phyloP scores from a whole-genome alignment of 2,113 vertebrate species.

The Strigops habroptila region DNA sequence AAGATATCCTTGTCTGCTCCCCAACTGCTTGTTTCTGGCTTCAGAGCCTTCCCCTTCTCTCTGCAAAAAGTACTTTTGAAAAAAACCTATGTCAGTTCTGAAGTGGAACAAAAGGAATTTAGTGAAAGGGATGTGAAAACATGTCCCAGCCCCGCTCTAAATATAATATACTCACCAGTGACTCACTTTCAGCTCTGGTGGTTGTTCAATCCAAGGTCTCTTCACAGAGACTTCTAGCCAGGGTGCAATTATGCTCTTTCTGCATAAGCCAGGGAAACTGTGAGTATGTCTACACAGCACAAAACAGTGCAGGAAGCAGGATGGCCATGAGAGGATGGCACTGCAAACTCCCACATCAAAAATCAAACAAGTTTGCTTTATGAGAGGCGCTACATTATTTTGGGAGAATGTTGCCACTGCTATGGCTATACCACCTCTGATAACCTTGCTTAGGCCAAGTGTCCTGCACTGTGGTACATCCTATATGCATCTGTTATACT shows the following conservation, averaged over 20 bases:
- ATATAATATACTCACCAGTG: background rate
- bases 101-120: background rate
- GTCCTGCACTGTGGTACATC: background rate
- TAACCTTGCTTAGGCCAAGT: background rate
- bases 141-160: background rate
- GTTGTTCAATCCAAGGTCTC: background rate
- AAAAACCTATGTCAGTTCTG: background rate
- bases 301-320: background rate
- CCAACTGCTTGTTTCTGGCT: background rate
- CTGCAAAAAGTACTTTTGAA: background rate
- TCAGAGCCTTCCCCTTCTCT: background rate
- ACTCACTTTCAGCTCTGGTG: background rate
- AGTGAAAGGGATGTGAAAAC: background rate
- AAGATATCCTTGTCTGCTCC: background rate
- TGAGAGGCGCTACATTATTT: background rate
- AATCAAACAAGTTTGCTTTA: background rate
- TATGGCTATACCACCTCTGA: background rate
- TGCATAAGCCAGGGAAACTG: background rate
- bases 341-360: background rate
- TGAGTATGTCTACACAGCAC: background rate
- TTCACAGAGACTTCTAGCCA: background rate
- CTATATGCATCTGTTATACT: background rate
- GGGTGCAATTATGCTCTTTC: background rate
- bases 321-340: background rate
- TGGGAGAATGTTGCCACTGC: background rate